phyloP scores from a whole-genome alignment of 2,113 vertebrate species.

The Myotis davidii region DNA sequence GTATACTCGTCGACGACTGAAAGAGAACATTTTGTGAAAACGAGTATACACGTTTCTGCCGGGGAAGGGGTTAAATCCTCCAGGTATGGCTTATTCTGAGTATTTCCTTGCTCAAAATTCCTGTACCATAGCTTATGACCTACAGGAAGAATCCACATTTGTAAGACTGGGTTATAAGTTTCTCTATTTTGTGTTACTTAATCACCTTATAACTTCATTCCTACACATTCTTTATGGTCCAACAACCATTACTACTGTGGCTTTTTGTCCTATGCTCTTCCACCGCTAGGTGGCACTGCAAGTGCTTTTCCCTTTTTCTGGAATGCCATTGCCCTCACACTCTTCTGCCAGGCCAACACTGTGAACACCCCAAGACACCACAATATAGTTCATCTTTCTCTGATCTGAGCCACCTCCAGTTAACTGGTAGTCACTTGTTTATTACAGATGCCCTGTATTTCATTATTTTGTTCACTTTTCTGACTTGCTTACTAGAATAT shows the following conservation, averaged over 20 bases:
- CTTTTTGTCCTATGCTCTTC: neutral
- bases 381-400: neutral
- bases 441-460: neutral
- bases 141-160: neutral
- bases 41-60: no score
- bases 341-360: no score
- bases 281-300: neutral
- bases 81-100: neutral
- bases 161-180: neutral
- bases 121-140: neutral
- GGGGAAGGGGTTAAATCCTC: no score
- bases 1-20: no score
- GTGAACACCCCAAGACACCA: neutral
- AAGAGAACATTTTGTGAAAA: no score
- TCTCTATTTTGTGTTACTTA: neutral
- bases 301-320: neutral
- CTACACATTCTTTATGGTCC: no score
- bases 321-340: neutral
- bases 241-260: neutral
- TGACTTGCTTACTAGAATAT: neutral
- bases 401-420: neutral
- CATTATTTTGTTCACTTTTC: neutral
- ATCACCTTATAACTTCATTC: neutral
- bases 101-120: neutral
- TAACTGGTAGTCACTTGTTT: neutral